Base-by-base conservation (phyloP, 2,888 invertebrate genomes). In the Trichogramma dendrolimi region DNA sequence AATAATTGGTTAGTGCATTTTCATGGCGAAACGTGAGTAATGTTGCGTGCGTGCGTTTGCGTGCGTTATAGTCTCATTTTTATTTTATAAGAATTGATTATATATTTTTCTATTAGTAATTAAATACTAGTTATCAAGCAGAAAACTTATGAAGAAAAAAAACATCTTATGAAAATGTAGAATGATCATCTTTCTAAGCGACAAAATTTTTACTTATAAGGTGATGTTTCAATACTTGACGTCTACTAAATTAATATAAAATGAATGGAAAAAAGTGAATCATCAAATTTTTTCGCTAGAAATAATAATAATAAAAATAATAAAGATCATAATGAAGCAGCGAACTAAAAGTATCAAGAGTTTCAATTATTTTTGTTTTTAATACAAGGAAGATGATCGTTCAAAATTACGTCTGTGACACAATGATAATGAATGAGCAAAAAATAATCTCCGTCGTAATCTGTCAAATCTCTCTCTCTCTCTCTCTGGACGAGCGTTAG, bases 1-100 rank as follows among this genome's bases (percentile, higher is more conserved):
- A 27, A 27, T 27, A 27, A 27, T 2, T 27, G 40, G 55, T 55
- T 60, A 60, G 60, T 60, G 55, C 55, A 60, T 51, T 39, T 41
- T 55, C n/a, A 50, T 8, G 55, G 51, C 46, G 52, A 51, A 60
- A 55, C 51, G 55, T 60, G 55, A 50, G 54, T 59, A 39, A 48
- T 60, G 55, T 60, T 60, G 47, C 60, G 55, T 60, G 60, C 60
- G 60, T 60, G 60, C 50, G 55, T 60, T 60, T 55, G n/a, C 51
- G 60, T 55, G 49, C 40, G 60, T 60, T 60, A 55, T 27, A 60
- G 60, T 60, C 55, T 48, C n/a, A 48, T n/a, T 11, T 48, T 48
- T 48, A 48, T 48, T 48, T 1, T 2, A 48, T 41, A 11, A 11
- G 1, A 27, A 50, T 50, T n/a, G 8, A 50, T 14, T 14, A 50